Conservation (phyloP, 2,888 invertebrate genomes). For the Sympetrum striolatum region DNA sequence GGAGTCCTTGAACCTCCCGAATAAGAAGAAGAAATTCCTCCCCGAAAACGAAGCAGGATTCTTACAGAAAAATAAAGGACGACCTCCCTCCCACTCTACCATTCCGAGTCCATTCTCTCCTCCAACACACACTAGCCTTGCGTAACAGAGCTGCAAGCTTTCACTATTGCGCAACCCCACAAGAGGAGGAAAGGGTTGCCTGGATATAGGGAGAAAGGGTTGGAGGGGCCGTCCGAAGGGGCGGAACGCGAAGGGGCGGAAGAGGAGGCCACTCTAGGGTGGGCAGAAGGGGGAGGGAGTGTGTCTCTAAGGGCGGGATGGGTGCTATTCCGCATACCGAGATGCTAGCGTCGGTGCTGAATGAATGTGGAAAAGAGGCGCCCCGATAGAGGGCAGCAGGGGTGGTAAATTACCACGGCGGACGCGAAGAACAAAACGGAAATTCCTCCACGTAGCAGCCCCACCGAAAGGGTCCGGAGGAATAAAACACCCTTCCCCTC, state of each 20-base stretch:
- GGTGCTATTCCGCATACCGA: constrained; percentile 6
- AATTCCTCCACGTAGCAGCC: constrained; percentile 15
- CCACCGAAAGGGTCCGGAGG: neutral
- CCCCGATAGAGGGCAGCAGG: neutral
- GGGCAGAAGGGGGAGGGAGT: neutral
- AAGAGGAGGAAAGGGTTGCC: neutral
- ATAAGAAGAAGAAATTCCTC: neutral
- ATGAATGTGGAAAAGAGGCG: neutral
- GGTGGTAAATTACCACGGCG: neutral
- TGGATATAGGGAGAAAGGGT: neutral
- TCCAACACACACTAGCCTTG: neutral
- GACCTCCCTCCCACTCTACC: neutral
- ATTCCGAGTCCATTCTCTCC: neutral
- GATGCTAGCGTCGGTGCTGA: constrained; percentile 9
- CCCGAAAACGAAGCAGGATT: neutral
- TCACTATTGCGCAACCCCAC: constrained; percentile 35
- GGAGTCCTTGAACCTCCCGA: constrained; percentile 33
- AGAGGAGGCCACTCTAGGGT: neutral
- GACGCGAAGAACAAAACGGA: constrained; percentile 1
- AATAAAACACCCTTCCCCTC: neutral
- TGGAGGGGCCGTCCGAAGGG: constrained; percentile 4
- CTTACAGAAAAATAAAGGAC: neutral
- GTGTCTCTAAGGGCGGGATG: neutral
- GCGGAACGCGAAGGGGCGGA: neutral
- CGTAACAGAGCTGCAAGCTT: constrained; percentile 42